A percentile compares a stretch with the other conserved stretches of the same genome.
Evolutionary conservation across 2,113 vertebrate genomes (phyloP).

Genomic region (Macquaria australasica): DNA sequence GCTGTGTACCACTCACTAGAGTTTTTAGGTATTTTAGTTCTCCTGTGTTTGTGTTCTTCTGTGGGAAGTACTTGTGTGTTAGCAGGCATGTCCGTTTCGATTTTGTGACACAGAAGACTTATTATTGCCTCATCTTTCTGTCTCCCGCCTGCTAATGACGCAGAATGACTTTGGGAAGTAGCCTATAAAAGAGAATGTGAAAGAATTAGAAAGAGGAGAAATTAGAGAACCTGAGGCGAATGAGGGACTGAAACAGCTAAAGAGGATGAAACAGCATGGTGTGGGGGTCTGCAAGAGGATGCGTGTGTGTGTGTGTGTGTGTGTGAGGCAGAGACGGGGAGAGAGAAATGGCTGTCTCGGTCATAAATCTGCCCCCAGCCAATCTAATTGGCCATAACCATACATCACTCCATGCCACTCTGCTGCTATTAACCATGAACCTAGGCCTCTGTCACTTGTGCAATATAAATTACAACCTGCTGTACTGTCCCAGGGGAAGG

Average conservation of each 20-base stretch:
- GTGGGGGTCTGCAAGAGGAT: not conserved
- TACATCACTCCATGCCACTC: constrained; percentile 69
- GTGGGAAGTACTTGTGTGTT: not conserved
- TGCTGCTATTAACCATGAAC: constrained; percentile 69
- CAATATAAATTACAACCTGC: constrained; percentile 59
- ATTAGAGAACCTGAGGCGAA: not conserved
- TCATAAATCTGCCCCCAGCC: constrained; percentile 72
- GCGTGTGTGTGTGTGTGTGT: constrained; percentile 17
- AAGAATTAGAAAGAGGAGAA: not conserved
- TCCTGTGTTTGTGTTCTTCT: not conserved
- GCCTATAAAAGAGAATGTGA: not conserved
- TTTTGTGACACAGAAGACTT: constrained; percentile 23
- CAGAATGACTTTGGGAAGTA: not conserved
- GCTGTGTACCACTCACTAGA: not conserved
- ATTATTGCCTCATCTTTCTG: constrained; percentile 27
- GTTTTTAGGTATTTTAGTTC: constrained; percentile 8
- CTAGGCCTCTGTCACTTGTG: constrained; percentile 53
- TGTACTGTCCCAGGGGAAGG: constrained; percentile 21
- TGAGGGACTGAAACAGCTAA: constrained; percentile 10
- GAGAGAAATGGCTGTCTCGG: constrained; percentile 38
- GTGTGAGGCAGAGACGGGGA: constrained; percentile 16
- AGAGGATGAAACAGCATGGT: not conserved
- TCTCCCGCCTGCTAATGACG: not conserved
- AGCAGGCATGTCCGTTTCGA: not conserved
- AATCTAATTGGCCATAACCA: constrained; percentile 73